Evolutionary conservation across 2,888 invertebrate species (phyloP).

Genomic region (Hirtodrosophila cameraria): DNA sequence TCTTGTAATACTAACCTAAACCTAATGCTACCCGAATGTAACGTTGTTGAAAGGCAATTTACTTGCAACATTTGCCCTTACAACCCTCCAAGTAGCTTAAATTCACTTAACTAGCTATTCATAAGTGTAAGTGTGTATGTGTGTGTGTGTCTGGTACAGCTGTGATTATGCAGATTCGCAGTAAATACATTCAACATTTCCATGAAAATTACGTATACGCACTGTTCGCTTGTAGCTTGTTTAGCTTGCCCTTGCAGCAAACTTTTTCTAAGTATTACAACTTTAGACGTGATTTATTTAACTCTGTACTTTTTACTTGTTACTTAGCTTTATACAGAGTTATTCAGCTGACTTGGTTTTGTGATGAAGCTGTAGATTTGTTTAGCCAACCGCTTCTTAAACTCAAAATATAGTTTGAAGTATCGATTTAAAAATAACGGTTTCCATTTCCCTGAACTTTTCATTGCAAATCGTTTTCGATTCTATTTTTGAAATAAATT

Average conservation of each 20-base stretch:
- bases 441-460: too few relatives aligned
- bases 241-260: not conserved
- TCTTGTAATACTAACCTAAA: conserved; percentile 75
- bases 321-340: not conserved
- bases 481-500: too few relatives aligned
- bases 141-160: conserved; percentile 5
- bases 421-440: too few relatives aligned
- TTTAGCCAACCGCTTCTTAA: too few relatives aligned
- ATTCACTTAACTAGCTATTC: conserved; percentile 53
- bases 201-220: conserved; percentile 48
- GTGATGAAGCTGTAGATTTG: too few relatives aligned
- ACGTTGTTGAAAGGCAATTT: conserved; percentile 57
- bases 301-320: not conserved
- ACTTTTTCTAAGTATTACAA: not conserved
- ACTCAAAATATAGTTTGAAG: too few relatives aligned
- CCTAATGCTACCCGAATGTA: conserved; percentile 32
- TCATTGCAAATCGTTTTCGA: too few relatives aligned
- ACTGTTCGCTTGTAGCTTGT: conserved; percentile 2
- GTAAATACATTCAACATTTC: conserved; percentile 51
- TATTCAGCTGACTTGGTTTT: too few relatives aligned
- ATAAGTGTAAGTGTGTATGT: conserved; percentile 4
- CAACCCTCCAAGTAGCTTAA: conserved; percentile 39
- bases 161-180: conserved; percentile 41
- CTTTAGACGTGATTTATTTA: conserved; percentile 1
- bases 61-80: conserved; percentile 33